A percentile compares a stretch with the other conserved stretches of the same genome.
Conservation (phyloP, 2,888 invertebrate genomes). For the Saturnia japonica region DNA sequence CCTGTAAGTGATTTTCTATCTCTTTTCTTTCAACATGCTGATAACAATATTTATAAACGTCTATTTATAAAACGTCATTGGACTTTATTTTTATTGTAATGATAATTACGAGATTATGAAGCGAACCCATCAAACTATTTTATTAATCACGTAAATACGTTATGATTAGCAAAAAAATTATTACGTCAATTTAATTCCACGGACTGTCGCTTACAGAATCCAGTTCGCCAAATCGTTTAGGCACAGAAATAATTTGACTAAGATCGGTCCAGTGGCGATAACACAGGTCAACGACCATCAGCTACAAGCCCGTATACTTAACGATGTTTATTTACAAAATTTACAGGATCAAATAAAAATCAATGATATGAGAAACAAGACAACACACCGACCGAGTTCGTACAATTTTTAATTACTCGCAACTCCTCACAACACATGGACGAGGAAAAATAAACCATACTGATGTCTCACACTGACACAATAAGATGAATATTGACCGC, state of each 20-base stretch:
- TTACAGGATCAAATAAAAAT: constrained; percentile 51
- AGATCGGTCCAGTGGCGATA: constrained; percentile 21
- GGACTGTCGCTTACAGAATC: not conserved
- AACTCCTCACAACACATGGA: not conserved
- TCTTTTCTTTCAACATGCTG: too few relatives aligned
- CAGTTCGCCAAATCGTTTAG: too few relatives aligned
- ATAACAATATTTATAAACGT: too few relatives aligned
- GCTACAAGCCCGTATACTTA: constrained; percentile 59
- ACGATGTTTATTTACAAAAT: constrained; percentile 67
- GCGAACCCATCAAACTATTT: too few relatives aligned
- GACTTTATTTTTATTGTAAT: too few relatives aligned
- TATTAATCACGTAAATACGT: too few relatives aligned
- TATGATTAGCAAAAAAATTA: not conserved
- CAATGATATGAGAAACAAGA: constrained; percentile 24
- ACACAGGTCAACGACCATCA: constrained; percentile 34
- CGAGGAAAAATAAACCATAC: not conserved
- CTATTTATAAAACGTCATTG: too few relatives aligned
- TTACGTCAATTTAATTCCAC: not conserved
- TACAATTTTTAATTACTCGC: not conserved
- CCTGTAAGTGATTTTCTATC: too few relatives aligned
- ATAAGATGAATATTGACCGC: not conserved
- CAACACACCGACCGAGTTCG: not conserved
- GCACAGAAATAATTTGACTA: not conserved
- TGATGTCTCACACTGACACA: not conserved
- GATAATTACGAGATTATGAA: not conserved